phyloP scores from a whole-genome alignment of 2,113 vertebrate species.

The Lycaon pictus region DNA sequence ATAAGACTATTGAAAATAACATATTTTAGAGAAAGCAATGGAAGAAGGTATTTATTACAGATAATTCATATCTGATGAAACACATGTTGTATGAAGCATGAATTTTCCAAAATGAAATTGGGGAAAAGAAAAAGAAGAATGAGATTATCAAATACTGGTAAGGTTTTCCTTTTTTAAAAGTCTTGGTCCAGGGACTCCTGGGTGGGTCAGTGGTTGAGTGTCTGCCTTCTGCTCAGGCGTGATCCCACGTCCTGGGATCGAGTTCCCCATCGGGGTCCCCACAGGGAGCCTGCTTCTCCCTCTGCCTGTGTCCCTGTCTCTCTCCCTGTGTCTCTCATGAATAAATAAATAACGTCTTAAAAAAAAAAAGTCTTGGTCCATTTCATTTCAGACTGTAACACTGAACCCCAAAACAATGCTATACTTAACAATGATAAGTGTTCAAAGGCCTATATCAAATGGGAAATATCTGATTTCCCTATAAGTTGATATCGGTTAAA shows the following conservation, averaged over 20 bases:
- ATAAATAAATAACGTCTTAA: too few relatives aligned
- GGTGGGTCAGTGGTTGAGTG: too few relatives aligned
- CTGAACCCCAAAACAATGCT: neutral
- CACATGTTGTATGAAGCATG: neutral
- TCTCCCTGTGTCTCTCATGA: too few relatives aligned
- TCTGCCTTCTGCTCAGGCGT: too few relatives aligned
- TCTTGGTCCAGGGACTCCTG: neutral
- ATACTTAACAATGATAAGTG: neutral
- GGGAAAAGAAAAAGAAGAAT: neutral
- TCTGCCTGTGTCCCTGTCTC: too few relatives aligned
- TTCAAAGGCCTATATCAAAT: neutral
- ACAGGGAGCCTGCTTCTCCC: too few relatives aligned
- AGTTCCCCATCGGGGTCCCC: too few relatives aligned
- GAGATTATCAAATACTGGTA: neutral
- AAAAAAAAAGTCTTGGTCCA: neutral
- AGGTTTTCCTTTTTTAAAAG: neutral
- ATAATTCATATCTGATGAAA: slow-evolving; percentile 18
- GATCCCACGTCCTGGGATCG: too few relatives aligned
- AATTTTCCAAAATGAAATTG: slow-evolving; percentile 28
- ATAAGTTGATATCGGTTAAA: slow-evolving; percentile 37
- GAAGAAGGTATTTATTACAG: neutral
- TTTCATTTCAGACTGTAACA: neutral
- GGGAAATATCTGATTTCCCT: neutral
- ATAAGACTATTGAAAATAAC: slow-evolving; percentile 82
- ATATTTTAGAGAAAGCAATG: neutral